Evolutionary conservation across 2,888 invertebrate species (phyloP), one percentile per base, ranked within the genome.

Genomic region (Synanthedon formicaeformis): DNA sequence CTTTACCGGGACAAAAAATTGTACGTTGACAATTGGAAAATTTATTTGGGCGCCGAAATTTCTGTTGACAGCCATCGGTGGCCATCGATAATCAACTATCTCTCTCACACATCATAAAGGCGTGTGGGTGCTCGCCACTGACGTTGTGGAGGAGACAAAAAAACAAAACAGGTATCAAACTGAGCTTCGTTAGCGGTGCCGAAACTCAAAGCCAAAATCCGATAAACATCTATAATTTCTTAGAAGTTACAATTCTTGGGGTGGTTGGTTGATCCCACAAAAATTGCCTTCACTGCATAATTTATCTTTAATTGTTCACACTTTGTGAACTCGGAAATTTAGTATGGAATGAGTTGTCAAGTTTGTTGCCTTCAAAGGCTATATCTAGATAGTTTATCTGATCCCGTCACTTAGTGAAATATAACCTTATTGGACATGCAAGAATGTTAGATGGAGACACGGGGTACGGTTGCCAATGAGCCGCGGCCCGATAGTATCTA

Each of bases 211-310:
- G 78, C 73, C 77, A 78, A 74, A 72, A 69, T 64, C 65, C 68
- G 85, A 85, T 84, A 79, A 69, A 58, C 64, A 85, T 84, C 84
- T 73, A 73, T 78, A 72, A 76, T 73, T 85, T 85, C 86, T 74
- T 59, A 78, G 86, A 86, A 87, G 67, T 74, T 70, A 71, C 71
- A 67, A 63, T 65, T 62, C 63, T 55, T 59, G 56, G 61, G 66
- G 75, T 69, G 65, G 67, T 10, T 45, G 10, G 65, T 63, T 54
- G 62, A 70, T 69, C 66, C 70, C 69, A 69, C 71, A 74, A 74
- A 68, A 71, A 73, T 75, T 71, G 75, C 75, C 71, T 71, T 72
- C 69, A 66, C 63, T 64, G 65, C 67, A 69, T 78, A 80, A 79
- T 78, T 78, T 80, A 78, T 77, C 71, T 77, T 71, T 73, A 68